phyloP scores from a whole-genome alignment of 2,888 invertebrate species.

The Melinaea menophilus region DNA sequence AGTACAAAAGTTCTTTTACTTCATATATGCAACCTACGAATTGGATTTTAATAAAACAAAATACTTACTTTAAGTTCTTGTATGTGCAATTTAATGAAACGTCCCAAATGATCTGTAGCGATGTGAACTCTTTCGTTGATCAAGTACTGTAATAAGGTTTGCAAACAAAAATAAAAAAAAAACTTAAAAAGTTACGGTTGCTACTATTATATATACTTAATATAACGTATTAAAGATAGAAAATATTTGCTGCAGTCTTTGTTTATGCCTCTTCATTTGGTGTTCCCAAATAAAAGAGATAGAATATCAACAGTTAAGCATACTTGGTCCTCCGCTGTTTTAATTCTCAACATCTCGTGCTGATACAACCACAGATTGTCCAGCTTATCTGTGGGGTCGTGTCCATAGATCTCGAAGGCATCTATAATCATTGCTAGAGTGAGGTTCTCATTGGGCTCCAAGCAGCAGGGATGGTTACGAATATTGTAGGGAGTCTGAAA shows the following conservation, averaged over 20 bases:
- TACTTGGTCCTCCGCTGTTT: conserved; percentile 70
- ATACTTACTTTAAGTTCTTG: conserved; percentile 61
- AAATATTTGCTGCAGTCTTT: no score
- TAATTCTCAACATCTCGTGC: conserved; percentile 67
- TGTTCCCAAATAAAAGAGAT: no score
- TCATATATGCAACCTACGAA: no score
- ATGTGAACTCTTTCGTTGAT: conserved; percentile 69
- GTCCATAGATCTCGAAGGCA: conserved; percentile 72
- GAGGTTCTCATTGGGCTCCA: conserved; percentile 57
- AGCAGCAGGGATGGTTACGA: conserved; percentile 68
- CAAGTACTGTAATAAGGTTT: conserved; percentile 50
- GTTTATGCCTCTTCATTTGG: no score
- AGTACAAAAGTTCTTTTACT: no score
- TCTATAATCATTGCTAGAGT: conserved; percentile 73
- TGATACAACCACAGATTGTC: conserved; percentile 69
- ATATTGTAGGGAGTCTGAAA: conserved; percentile 57
- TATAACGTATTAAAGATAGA: no score
- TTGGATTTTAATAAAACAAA: no score
- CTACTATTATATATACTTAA: no score
- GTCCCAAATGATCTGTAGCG: conserved; percentile 64
- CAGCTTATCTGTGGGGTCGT: conserved; percentile 70
- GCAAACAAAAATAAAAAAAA: neutral
- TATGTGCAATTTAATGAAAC: conserved; percentile 62
- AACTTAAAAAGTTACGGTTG: neutral
- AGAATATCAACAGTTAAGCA: neutral